Evolutionary conservation across 2,888 invertebrate species (phyloP), one percentile per base, ranked within the genome.

Genomic region (Caenorhabditis afra): DNA sequence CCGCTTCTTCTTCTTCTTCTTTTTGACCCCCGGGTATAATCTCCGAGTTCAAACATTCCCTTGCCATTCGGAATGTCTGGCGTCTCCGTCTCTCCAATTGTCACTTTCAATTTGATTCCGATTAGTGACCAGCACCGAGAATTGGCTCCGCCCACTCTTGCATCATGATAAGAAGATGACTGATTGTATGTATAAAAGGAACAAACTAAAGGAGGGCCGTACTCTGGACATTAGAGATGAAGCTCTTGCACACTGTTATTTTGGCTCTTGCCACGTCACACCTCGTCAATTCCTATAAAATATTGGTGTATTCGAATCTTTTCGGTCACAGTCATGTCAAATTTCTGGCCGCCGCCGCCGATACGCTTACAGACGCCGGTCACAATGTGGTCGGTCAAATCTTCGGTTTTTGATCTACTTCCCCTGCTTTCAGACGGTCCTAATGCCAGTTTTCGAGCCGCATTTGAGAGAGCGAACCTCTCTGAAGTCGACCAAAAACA

Each of bases 311-410:
- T 39, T 52, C 53, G 23, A 58, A 58, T 14, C 44, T 59, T 3
- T 77, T 77, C 22, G 77, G 77, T n/a, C 57, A 57, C 52, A 77
- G 77, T 39, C 77, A 77, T 52, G 66, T 77, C 39, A 70, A 65
- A 39, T 37, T 70, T 22, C 44, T 70, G 29, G 77, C 58, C 7
- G 62, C 58, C 3, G 53, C 66, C 2, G 70, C 70, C 3, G 64
- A 77, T 53, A 39, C 45, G 12, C 44, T 77, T 0, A 66, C 77
- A 7, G 77, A 77, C 49, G 77, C 77, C 12, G 77, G 77, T 18
- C 70, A 77, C 39, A 53, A 77, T 70, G 77, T 77, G 64, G 77
- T 77, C 14, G 37, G 68, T 64, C 41, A 41, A 44, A 11, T 45
- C 12, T 16, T 16, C 3, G 45, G n/a, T n/a, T 47, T 47, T n/a